Conservation (phyloP, 1,140 invertebrate genomes). For the Ceratosolen solmsi region DNA sequence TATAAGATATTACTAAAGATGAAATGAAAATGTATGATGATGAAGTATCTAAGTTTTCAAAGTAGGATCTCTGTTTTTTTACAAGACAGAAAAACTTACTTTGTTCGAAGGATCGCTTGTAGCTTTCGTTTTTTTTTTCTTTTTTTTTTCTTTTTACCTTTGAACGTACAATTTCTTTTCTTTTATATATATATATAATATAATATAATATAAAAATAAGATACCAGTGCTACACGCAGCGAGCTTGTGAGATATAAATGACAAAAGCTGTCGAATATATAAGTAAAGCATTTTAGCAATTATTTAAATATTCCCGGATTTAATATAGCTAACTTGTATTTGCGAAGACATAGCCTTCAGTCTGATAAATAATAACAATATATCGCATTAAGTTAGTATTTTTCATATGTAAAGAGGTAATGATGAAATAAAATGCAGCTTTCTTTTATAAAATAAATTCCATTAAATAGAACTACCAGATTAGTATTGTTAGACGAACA, state of each 20-base stretch:
- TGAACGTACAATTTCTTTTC: slow-evolving; percentile 18
- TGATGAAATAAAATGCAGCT: background rate
- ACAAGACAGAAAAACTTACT: slow-evolving; percentile 29
- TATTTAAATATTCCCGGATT: slow-evolving; percentile 5
- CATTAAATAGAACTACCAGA: slow-evolving; percentile 59
- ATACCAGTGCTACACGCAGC: slow-evolving; percentile 67
- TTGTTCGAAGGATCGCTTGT: slow-evolving; percentile 51
- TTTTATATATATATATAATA: slow-evolving; percentile 7
- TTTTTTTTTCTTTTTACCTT: slow-evolving; percentile 2
- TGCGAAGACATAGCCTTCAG: background rate
- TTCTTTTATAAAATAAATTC: slow-evolving; percentile 41
- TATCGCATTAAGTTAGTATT: background rate
- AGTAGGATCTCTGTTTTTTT: slow-evolving; percentile 24
- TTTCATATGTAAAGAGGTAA: background rate
- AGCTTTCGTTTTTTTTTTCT: slow-evolving; percentile 1
- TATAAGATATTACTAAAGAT: slow-evolving; percentile 36
- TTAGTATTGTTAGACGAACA: slow-evolving; percentile 72
- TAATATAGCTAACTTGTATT: slow-evolving; percentile 24
- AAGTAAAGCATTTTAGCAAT: slow-evolving; percentile 44
- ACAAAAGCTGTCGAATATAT: slow-evolving; percentile 68
- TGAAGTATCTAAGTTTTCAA: slow-evolving; percentile 41
- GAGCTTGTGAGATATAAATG: slow-evolving; percentile 69
- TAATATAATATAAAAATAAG: slow-evolving; percentile 41
- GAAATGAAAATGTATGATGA: slow-evolving; percentile 48
- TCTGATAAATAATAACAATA: background rate